Conservation (phyloP, 2,888 invertebrate genomes). For the Amphipoea lucens region DNA sequence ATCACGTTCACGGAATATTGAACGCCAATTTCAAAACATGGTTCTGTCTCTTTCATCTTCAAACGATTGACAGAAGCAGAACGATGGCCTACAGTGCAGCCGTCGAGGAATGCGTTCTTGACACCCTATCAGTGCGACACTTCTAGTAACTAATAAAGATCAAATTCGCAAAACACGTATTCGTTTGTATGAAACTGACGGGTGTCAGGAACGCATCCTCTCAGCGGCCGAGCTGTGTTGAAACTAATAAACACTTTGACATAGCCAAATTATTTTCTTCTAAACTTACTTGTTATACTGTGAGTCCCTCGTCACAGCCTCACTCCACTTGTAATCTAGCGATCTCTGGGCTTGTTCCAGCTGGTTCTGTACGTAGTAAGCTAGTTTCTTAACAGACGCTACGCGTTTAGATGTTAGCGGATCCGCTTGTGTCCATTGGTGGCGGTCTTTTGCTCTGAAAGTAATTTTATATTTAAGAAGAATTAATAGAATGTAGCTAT, state of each 20-base stretch:
- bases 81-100: background rate
- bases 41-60: background rate
- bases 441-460: constrained; percentile 81
- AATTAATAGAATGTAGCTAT: background rate
- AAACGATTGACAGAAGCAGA: background rate
- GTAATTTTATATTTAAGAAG: background rate
- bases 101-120: too few species aligned
- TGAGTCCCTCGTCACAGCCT: constrained; percentile 80
- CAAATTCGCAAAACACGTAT: too few species aligned
- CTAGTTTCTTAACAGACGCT: constrained; percentile 92
- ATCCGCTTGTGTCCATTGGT: constrained; percentile 90
- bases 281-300: constrained; percentile 79
- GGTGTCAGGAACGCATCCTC: background rate
- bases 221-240: background rate
- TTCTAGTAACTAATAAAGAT: too few species aligned
- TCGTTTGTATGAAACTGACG: too few species aligned
- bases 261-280: background rate
- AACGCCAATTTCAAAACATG: background rate
- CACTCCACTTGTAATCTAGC: constrained; percentile 94
- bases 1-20: background rate
- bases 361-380: constrained; percentile 94
- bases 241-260: background rate
- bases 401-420: constrained; percentile 92
- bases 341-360: constrained; percentile 93
- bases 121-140: too few species aligned